Evolutionary conservation across 2,113 vertebrate genomes (phyloP), one percentile per base, ranked within the genome.

Genomic region (Platysteira castanea): DNA sequence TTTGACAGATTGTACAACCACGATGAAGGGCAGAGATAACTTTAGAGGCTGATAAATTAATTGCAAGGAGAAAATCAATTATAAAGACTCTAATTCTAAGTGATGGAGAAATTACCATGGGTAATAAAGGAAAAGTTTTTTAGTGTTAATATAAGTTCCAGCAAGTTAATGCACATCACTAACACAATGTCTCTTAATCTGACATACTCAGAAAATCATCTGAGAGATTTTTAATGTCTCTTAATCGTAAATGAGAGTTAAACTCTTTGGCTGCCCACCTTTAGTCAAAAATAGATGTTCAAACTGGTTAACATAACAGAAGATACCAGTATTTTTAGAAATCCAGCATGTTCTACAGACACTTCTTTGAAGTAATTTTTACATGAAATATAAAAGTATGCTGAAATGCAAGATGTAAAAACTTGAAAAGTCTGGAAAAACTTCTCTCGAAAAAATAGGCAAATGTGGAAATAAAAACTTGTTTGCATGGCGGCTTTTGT

Each of bases 341-440:
- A 92, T 57, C 28, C 90, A 88, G 47, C 63, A 65, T 80, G 64
- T 94, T 93, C 75, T 85, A 75, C 9, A 63, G 69, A 59, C 46
- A 76, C 67, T 89, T 61, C 75, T 91, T 95, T 71, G 71, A 70
- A 24, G 26, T 57, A 8, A 67, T 95, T 95, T 93, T 94, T 83
- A 96, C 26, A 87, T 59, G 46, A 89, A 87, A 96, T 57, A 56
- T 12, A 82, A 88, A 79, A 84, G 52, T 37, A 87, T 73, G 60
- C 41, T 85, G 65, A 87, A 97, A 94, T 74, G 57, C 33, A 65
- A 35, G n/a, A 57, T 46, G 57, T n/a, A 52, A 87, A 81, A 93
- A 87, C 53, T 82, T 53, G 12, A 54, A 39, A 54, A 80, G 30
- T 47, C 80, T 79, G 63, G 24, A 22, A 39, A 28, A 56, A 1